Conservation (phyloP, 2,888 invertebrate species). For the Dryobota labecula region DNA sequence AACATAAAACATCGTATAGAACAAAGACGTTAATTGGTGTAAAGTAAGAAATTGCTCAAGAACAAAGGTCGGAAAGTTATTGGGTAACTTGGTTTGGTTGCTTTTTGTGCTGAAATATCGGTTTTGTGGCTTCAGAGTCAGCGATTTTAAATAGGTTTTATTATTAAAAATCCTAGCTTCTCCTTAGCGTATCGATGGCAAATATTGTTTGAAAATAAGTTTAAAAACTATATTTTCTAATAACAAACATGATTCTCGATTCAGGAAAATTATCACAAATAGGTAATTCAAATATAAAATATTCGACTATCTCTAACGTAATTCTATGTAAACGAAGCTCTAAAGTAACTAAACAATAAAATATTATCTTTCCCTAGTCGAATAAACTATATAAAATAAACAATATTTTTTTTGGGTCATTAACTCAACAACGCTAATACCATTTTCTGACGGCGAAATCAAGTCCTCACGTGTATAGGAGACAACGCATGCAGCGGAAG, state of each 20-base stretch:
- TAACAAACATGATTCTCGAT: too few relatives aligned
- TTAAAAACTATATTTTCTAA: too few relatives aligned
- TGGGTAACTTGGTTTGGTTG: conserved; percentile 43
- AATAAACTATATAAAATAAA: too few relatives aligned
- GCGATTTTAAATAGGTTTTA: conserved; percentile 8
- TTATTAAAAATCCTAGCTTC: background rate
- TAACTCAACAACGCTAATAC: too few relatives aligned
- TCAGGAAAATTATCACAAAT: too few relatives aligned
- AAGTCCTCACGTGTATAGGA: background rate
- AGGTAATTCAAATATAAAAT: too few relatives aligned
- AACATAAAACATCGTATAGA: conserved; percentile 33
- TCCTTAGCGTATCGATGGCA: background rate
- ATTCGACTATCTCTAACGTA: too few relatives aligned
- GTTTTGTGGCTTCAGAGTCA: conserved; percentile 3
- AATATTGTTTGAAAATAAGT: background rate
- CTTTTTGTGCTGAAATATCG: conserved; percentile 49
- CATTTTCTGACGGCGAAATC: background rate
- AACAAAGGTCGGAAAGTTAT: conserved; percentile 56
- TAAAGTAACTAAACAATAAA: too few relatives aligned
- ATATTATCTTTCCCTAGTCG: too few relatives aligned
- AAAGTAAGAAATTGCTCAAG: conserved; percentile 45
- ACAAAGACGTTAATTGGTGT: conserved; percentile 46
- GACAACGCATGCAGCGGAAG: background rate
- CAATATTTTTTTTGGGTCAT: too few relatives aligned
- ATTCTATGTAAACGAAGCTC: too few relatives aligned